Percentiles rank a stretch among this genome's conserved stretches.
Conservation (phyloP, 2,888 invertebrate genomes). For the Drosophila meridiana region DNA sequence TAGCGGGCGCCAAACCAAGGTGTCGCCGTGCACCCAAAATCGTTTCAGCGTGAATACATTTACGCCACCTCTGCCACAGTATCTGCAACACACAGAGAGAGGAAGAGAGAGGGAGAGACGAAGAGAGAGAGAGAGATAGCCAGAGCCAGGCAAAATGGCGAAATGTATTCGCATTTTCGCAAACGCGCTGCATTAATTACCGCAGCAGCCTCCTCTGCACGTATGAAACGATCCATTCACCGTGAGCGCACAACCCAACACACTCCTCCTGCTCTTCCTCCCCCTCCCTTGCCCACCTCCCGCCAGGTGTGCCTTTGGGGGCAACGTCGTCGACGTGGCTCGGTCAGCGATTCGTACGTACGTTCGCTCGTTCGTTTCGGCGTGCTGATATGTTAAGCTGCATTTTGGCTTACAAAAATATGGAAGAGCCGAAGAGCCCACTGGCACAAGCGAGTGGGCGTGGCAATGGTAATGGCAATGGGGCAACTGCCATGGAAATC, state of each 20-base stretch:
- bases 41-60: conserved; percentile 79
- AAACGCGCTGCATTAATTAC: conserved; percentile 81
- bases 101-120: background rate
- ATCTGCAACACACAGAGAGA: conserved; percentile 31
- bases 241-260: background rate
- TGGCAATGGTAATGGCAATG: conserved; percentile 57
- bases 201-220: conserved; percentile 66
- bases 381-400: conserved; percentile 77
- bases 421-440: conserved; percentile 41
- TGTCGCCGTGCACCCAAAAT: conserved; percentile 80
- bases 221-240: conserved; percentile 12
- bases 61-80: conserved; percentile 45
- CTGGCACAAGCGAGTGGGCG: background rate
- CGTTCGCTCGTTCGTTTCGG: conserved; percentile 14
- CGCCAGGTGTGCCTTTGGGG: conserved; percentile 62
- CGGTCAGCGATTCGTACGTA: conserved; percentile 68
- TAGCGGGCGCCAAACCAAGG: conserved; percentile 79
- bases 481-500: conserved; percentile 65
- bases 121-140: background rate
- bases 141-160: conserved; percentile 51
- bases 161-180: conserved; percentile 82
- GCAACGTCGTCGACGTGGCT: conserved; percentile 49
- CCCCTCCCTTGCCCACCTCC: conserved; percentile 2
- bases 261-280: background rate
- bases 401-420: conserved; percentile 80